A percentile compares a stretch with the other conserved stretches of the same genome.
Evolutionary conservation across 2,113 vertebrate genomes (phyloP).

Genomic region (Oryzias curvinotus): DNA sequence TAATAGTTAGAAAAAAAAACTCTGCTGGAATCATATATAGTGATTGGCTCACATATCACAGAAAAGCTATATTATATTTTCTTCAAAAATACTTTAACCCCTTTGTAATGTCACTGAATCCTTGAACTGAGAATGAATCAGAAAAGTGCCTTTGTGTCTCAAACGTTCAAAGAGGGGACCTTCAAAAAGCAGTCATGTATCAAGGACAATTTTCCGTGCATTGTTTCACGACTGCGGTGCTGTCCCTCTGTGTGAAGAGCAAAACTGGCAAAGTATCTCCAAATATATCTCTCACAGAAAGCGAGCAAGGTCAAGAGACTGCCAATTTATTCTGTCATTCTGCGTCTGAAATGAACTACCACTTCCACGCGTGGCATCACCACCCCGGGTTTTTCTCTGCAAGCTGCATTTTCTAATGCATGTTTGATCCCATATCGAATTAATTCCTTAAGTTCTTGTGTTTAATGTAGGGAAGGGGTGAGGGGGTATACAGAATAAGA

Average conservation of each 20-base stretch:
- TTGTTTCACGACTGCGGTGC: background rate
- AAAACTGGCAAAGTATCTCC: conserved; percentile 28
- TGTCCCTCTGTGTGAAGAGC: conserved; percentile 17
- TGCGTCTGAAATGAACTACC: conserved; percentile 19
- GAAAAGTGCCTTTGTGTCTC: background rate
- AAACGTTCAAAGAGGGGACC: background rate
- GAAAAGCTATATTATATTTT: too few species aligned
- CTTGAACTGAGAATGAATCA: too few species aligned
- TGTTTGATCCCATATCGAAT: conserved; percentile 70
- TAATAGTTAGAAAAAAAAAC: too few species aligned
- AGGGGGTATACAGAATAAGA: conserved; percentile 36
- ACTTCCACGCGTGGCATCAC: conserved; percentile 25
- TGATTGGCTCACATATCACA: too few species aligned
- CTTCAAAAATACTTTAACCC: too few species aligned
- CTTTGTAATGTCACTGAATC: too few species aligned
- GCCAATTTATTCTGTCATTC: conserved; percentile 30
- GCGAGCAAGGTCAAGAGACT: conserved; percentile 25
- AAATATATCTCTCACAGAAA: conserved; percentile 19
- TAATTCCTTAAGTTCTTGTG: conserved; percentile 75
- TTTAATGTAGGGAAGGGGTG: conserved; percentile 53
- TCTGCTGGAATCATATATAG: too few species aligned
- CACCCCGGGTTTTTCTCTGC: conserved; percentile 26
- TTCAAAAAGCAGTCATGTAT: background rate
- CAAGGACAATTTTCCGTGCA: background rate
- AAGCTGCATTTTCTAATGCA: conserved; percentile 41